A percentile compares a stretch with the other conserved stretches of the same genome.
These are phyloP conservation scores for Halcyon leucocephala DNA, from an alignment of 2,797 vertebrate genomes.

Conservation along the genomic window DNA sequence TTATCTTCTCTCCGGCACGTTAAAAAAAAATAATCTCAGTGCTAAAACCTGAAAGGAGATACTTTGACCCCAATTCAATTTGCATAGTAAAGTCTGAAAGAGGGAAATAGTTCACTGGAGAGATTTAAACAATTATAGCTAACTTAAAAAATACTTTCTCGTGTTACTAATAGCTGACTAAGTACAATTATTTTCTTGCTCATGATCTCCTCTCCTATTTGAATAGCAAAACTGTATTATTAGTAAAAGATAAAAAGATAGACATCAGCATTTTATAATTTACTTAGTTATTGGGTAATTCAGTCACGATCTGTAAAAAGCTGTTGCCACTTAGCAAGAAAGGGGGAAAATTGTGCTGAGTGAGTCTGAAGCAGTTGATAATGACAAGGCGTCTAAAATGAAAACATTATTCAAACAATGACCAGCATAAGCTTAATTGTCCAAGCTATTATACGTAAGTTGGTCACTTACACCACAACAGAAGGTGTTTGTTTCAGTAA, in stretches of 20 bases:
- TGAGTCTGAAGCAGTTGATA: neutral
- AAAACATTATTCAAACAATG: neutral
- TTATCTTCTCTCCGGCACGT: neutral
- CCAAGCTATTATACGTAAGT: neutral
- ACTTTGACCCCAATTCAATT: neutral
- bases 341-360: slow-evolving; percentile 3
- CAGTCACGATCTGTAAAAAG: neutral
- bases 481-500: neutral
- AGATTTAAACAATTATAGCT: neutral
- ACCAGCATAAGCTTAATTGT: neutral
- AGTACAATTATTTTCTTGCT: slow-evolving; percentile 40
- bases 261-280: slow-evolving; percentile 39
- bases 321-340: neutral
- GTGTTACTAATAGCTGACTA: slow-evolving; percentile 31
- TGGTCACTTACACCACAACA: neutral
- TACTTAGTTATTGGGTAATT: neutral
- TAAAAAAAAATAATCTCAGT: neutral
- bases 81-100: neutral
- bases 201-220: slow-evolving; percentile 5
- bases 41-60: neutral
- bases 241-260: neutral
- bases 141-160: slow-evolving; percentile 22
- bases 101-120: neutral
- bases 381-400: neutral
- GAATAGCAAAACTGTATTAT: neutral